A percentile compares a stretch with the other conserved stretches of the same genome.
phyloP scores from a whole-genome alignment of 2,888 invertebrate species.

The Caenorhabditis japonica region DNA sequence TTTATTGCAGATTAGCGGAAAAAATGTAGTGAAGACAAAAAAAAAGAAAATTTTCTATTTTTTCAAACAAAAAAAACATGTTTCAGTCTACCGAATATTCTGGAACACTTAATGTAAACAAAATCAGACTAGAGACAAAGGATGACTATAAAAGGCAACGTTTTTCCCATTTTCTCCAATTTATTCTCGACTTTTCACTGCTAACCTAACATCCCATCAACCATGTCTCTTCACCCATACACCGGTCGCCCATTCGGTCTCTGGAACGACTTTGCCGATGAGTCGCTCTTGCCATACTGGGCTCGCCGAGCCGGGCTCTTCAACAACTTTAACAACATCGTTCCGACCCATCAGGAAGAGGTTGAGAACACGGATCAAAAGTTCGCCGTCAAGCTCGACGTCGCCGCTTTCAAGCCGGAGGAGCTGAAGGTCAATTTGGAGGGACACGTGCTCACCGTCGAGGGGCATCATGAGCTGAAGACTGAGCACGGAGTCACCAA shows the following conservation, averaged over 20 bases:
- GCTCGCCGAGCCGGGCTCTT: conserved; percentile 10
- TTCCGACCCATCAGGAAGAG: conserved; percentile 13
- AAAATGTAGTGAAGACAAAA: background rate
- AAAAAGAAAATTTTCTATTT: background rate
- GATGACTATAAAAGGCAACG: conserved; percentile 17
- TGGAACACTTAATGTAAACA: conserved; percentile 21
- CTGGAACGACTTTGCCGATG: conserved; percentile 17
- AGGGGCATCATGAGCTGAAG: conserved; percentile 55
- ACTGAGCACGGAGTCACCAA: conserved; percentile 50
- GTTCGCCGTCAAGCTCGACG: conserved; percentile 55
- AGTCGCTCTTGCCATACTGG: conserved; percentile 26
- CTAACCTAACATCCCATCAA: conserved; percentile 9
- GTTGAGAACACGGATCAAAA: conserved; percentile 43
- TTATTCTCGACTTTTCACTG: conserved; percentile 3
- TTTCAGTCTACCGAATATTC: conserved; percentile 9
- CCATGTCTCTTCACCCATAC: conserved; percentile 44
- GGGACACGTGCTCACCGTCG: conserved; percentile 52
- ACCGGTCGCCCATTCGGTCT: conserved; percentile 23
- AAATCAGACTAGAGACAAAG: conserved; percentile 10
- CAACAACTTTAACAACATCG: conserved; percentile 34
- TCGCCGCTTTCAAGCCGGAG: conserved; percentile 58
- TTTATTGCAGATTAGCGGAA: no score
- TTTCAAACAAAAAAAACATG: conserved; percentile 11
- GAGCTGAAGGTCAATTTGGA: conserved; percentile 60
- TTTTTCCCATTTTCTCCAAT: conserved; percentile 9